Base-by-base conservation (phyloP, 2,888 invertebrate genomes). In the Thera obeliscata region DNA sequence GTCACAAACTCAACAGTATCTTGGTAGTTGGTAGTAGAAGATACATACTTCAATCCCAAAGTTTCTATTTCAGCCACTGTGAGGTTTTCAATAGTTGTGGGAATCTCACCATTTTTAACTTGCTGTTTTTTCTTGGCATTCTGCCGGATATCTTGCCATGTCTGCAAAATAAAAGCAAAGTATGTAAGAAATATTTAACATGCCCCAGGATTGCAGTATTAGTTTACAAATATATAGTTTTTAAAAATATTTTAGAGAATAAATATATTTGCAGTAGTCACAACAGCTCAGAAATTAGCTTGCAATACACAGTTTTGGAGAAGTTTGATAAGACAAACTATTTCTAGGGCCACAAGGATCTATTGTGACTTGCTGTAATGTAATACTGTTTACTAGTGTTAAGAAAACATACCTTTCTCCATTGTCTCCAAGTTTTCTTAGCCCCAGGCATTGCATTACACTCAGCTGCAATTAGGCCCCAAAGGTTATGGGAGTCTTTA, bases 361-460 rank as follows among this genome's bases (percentile, higher is more conserved):
- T 46, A 46, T 9, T 9, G 43, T 46, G 22, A 43, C 8, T 7
- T 43, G 0, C 43, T 7, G 43, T 7, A 43, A 7, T 43, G 43
- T 43, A 7, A 38, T 6, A 22, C 22, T 46, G 9, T 46, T 11
- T 46, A 46, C 8, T 11, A 46, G 12, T 2, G 49, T 46, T 9
- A 48, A 3, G 49, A 35, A 12, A 59, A 41, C 57, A 35, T 8
- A 92, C 93, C 84, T 91, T 93, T 79, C 86, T 83, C 93, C 92
- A 93, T 73, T 91, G 91, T 55, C 84, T 84, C 93, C 93, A 93
- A 70, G 89, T 90, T 81, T 93, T 93, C 50, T 75, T 86, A 0
- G 91, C 90, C 8, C 93, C 93, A 12, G 89, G 87, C 66, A 91
- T 80, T 46, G 88, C 78, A 74, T 93, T 93, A 61, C 88, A 90